Conservation (phyloP, 2,888 invertebrate species). For the Subacronicta megacephala region DNA sequence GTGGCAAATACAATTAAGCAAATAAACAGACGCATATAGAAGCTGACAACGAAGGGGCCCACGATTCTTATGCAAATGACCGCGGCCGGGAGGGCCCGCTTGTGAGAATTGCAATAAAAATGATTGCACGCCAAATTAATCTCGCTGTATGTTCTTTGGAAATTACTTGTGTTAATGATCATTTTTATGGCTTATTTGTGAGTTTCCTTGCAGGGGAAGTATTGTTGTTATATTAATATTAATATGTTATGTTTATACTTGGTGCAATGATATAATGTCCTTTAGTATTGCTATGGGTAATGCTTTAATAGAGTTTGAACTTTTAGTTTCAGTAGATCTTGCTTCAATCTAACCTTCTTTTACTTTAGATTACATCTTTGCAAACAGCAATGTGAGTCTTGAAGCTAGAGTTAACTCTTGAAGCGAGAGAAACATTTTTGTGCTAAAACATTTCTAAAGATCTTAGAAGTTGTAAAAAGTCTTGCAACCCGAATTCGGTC, state of each 20-base stretch:
- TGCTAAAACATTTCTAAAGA: too few species aligned
- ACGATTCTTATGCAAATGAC: slow-evolving; percentile 82
- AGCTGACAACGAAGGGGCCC: slow-evolving; percentile 68
- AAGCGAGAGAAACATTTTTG: too few species aligned
- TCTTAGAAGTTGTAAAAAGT: too few species aligned
- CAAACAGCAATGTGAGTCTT: too few species aligned
- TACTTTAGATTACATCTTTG: too few species aligned
- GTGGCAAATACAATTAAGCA: slow-evolving; percentile 81
- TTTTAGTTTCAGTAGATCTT: neutral
- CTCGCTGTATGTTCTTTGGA: slow-evolving; percentile 42
- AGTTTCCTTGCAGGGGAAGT: slow-evolving; percentile 8
- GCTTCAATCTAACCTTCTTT: too few species aligned
- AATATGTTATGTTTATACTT: slow-evolving; percentile 4
- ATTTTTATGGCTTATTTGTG: slow-evolving; percentile 45
- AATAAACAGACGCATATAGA: slow-evolving; percentile 79
- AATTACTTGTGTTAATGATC: slow-evolving; percentile 42
- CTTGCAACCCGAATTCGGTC: too few species aligned
- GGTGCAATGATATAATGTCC: neutral
- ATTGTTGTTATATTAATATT: slow-evolving; percentile 17
- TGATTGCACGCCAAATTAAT: slow-evolving; percentile 59
- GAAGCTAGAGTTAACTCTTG: too few species aligned
- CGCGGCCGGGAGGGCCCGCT: slow-evolving; percentile 64
- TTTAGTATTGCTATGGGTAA: neutral
- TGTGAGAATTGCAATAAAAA: slow-evolving; percentile 72
- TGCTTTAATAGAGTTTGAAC: neutral